Base-by-base conservation (phyloP, 2,888 invertebrate genomes). In the Lasioglossum zephyrum region DNA sequence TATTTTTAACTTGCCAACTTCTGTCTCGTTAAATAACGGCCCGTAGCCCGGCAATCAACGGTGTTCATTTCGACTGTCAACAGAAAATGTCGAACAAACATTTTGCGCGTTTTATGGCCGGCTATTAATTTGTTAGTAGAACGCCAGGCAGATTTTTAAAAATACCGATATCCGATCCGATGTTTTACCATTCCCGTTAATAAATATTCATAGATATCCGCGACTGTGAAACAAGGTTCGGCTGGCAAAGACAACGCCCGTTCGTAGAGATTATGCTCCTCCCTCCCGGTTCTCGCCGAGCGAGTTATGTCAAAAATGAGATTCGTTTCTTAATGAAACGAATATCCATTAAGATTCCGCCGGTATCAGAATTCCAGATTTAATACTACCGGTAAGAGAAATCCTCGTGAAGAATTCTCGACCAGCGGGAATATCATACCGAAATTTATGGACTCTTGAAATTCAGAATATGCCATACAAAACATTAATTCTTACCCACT, bases 341-440 rank as follows among this genome's bases (percentile, higher is more conserved):
- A 6, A 41, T 31, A 39, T 36, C 47, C 26, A 53, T 41, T 57
- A 63, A 60, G 60, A 44, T 31, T 60, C 66, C 66, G 2, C 66
- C 66, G 36, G 66, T 36, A 36, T 66, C 66, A 66, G 66, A 36
- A 66, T 66, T 66, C 36, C 66, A 36, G 31, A 66, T 36, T 31
- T 66, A 66, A 66, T 66, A 36, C 66, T 66, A 36, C 18, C 36
- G 36, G 66, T 66, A 66, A 66, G 66, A 66, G 66, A 66, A 66
- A 66, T 36, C 16, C 66, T 36, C 66, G 66, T 36, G 8, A 31
- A 66, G 66, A 66, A 66, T 66, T 16, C 36, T 18, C 66, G 0
- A 36, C 18, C 3, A 8, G 66, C 3, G 66, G 66, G 18, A 66
- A 66, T 66, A 66, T 66, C 66, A 18, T 66, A 18, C 66, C 3